Evolutionary conservation across 2,113 vertebrate genomes (phyloP), one percentile per base, ranked within the genome.

Genomic region (Calidris pygmaea): DNA sequence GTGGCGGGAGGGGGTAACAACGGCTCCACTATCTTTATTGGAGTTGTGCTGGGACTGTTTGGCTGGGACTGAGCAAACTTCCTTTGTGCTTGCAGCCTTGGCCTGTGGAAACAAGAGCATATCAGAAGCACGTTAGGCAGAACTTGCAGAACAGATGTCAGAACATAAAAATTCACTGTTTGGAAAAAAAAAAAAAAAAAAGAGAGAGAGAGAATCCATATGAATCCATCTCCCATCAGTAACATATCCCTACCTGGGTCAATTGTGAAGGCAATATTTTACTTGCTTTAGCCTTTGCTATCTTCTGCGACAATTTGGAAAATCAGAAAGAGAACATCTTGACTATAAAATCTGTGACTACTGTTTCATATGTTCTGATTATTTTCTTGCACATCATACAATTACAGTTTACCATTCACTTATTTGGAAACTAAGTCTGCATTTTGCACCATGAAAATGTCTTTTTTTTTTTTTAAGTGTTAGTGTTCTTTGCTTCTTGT

Each of bases 31-130:
- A 99, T 98, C 98, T 99, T 99, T 94, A 99, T 98, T 73, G 99
- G 99, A 80, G 99, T 99, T 98, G 99, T 99, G 99, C 99, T 99
- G 98, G 99, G 99, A 56, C 99, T 99, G 97, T 99, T 99, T 96
- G 99, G 99, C 98, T 99, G 99, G 67, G 99, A 99, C 97, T 99
- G 99, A 97, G 99, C 99, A 93, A 99, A 99, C 98, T 99, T 99
- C 98, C 99, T 99, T 98, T 99, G 99, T 97, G 99, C 99, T 98
- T 99, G 99, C 97, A 99, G 99, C 96, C 99, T 98, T 93, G 99
- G 99, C 98, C 99, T 99, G 97, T 27, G 87, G 94, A 96, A 92
- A 98, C 79, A 93, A 75, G 87, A 95, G 80, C 65, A 74, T 18
- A 93, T 27, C 41, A 94, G 76, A 93, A 84, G 37, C 39, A 50